Evolutionary conservation across 2,113 vertebrate genomes (phyloP).

Genomic region (Mandrillus leucophaeus): DNA sequence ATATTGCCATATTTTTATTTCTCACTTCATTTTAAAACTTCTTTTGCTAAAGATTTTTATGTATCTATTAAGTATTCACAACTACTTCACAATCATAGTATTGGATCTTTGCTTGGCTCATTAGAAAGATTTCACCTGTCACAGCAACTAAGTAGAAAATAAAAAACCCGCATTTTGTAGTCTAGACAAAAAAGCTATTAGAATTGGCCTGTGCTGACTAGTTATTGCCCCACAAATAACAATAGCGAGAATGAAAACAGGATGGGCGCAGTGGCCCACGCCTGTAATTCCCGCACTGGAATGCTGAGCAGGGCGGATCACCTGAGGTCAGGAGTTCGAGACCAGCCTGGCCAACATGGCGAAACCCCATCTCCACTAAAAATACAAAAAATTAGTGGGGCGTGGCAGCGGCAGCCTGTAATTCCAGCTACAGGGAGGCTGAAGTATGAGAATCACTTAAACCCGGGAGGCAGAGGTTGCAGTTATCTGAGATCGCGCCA

Average conservation of each 20-base stretch:
- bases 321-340: too few relatives aligned
- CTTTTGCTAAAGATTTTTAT: background rate
- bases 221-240: background rate
- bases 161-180: background rate
- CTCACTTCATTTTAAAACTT: background rate
- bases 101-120: background rate
- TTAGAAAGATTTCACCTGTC: background rate
- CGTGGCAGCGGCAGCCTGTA: too few relatives aligned
- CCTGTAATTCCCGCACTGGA: too few relatives aligned
- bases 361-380: too few relatives aligned
- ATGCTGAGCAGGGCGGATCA: too few relatives aligned
- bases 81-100: background rate
- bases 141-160: background rate
- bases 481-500: accelerated
- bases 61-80: background rate
- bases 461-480: too few relatives aligned
- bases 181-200: background rate
- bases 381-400: too few relatives aligned
- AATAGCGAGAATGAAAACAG: background rate
- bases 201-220: background rate
- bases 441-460: too few relatives aligned
- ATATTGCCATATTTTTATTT: background rate
- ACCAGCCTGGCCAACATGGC: too few relatives aligned
- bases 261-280: too few relatives aligned
- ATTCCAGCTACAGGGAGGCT: too few relatives aligned